These are phyloP conservation scores for Garra rufa DNA, from an alignment of 2,113 vertebrate genomes.

Conservation along the genomic window DNA sequence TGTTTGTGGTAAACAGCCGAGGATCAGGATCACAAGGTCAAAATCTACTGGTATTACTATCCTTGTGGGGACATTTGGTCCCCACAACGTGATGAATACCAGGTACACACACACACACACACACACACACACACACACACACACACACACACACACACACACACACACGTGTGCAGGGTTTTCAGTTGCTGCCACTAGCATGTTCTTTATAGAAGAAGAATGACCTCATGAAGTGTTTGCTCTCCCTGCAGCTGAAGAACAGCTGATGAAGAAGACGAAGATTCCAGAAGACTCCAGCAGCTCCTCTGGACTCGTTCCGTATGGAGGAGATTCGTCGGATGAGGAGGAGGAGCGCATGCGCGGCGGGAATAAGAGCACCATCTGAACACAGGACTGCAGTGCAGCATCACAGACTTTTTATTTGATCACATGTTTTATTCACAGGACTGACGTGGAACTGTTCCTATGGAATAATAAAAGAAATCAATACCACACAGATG, in stretches of 20 bases:
- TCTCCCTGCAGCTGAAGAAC: conserved; percentile 57
- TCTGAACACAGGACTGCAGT: background rate
- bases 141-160: background rate
- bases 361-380: conserved; percentile 68
- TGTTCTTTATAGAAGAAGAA: background rate
- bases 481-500: conserved; percentile 55
- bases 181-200: too few relatives aligned
- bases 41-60: too few relatives aligned
- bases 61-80: too few relatives aligned
- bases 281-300: conserved; percentile 46
- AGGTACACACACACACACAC: too few relatives aligned
- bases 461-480: conserved; percentile 82
- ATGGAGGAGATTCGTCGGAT: conserved; percentile 78
- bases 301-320: conserved; percentile 74
- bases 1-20: too few relatives aligned
- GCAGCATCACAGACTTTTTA: background rate
- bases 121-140: background rate
- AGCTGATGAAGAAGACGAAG: conserved; percentile 73
- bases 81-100: too few relatives aligned
- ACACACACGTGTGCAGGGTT: conserved; percentile 9
- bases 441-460: conserved; percentile 68
- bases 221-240: background rate
- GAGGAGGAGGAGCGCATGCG: conserved; percentile 78
- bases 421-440: background rate
- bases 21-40: too few relatives aligned